Base-by-base conservation (phyloP, 2,797 vertebrate species). In the Megalops cyprinoides region DNA sequence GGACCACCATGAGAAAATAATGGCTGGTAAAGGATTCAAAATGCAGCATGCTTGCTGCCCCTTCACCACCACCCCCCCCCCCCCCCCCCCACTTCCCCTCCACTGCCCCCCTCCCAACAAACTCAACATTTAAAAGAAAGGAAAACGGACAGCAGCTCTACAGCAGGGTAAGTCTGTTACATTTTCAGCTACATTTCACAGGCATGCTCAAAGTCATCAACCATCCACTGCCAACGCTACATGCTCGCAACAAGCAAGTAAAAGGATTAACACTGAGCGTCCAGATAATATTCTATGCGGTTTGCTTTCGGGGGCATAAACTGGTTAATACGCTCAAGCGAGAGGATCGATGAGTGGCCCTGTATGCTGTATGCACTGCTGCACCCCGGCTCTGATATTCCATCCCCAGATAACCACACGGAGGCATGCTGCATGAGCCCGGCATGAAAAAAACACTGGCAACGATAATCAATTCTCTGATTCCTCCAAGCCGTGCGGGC, bases 1-100 rank as follows among this genome's bases (percentile, higher is more conserved):
- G 84, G 82, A 82, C 84, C 84, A 91, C 90, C 84, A 94, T 93
- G 91, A 95, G 93, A 91, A 91, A 92, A 94, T 95, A 84, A 91
- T 77, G 79, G 82, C 86, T 89, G 80, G 83, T 83, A 81, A 79
- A 85, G 81, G 84, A 89, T 80, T 87, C 87, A 89, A 82, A 78
- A 25, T 48, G 84, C 74, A 78, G 67, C 46, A 79, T n/a, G 74
- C 31, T 74, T 67, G 78, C 74, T 75, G 51, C 42, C 46, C 3
- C n/a, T n/a, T n/a, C n/a, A 48, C 46, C 46, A 10, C 46, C 15
- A 37, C 18, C 28, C 31, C 28, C n/a, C 62, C 3, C 31, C 15
- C 31, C 14, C 34, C 28, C 25, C 60, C 0, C 34, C 34, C 9
- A 1, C n/a, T n/a, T n/a, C n/a, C n/a, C n/a, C n/a, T n/a, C n/a